These are phyloP conservation scores for Xestoiulus laeticollis DNA, from an alignment of 2,888 invertebrate genomes.

Conservation along the genomic window DNA sequence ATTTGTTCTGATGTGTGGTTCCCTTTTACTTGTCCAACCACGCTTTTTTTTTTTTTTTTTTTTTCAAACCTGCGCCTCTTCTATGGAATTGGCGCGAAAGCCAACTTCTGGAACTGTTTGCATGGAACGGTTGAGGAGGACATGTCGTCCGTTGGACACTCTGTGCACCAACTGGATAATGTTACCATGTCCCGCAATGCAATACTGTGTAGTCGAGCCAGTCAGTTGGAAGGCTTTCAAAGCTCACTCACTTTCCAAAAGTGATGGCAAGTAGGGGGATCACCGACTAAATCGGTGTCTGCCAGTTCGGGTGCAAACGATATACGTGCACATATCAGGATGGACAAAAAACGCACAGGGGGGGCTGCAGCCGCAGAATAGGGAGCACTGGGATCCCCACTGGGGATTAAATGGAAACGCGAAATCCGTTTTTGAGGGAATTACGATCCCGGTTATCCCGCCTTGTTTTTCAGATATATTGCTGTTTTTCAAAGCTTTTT, in stretches of 20 bases:
- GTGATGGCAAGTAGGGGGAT: slow-evolving; percentile 20
- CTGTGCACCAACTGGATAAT: neutral
- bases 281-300: slow-evolving; percentile 25
- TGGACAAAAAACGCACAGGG: neutral
- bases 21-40: neutral
- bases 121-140: neutral
- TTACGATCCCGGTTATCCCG: neutral
- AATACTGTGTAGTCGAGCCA: neutral
- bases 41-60: neutral
- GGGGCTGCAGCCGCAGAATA: neutral
- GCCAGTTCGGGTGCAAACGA: neutral
- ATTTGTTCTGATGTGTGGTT: neutral
- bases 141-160: neutral
- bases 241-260: neutral
- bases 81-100: neutral
- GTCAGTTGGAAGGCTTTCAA: neutral
- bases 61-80: neutral
- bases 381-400: slow-evolving; percentile 24
- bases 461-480: neutral
- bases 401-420: neutral
- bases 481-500: neutral
- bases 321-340: neutral
- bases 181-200: neutral
- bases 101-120: neutral
- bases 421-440: neutral